Evolutionary conservation across 2,888 invertebrate genomes (phyloP), one percentile per base, ranked within the genome.

Genomic region (Cremastobaeus sp.): DNA sequence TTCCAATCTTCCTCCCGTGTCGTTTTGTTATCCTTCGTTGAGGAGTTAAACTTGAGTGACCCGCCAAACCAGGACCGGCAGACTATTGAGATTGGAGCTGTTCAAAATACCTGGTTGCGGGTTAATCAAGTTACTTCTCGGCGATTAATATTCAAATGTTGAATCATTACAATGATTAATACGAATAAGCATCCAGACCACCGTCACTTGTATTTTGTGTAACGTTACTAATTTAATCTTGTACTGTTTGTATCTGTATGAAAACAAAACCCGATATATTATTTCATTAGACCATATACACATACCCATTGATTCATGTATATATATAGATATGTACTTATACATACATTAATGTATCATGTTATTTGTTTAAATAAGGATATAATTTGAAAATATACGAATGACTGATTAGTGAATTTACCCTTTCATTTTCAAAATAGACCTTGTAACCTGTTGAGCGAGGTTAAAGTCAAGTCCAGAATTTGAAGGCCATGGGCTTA

Each of bases 221-320:
- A 69, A 74, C 64, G 45, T 65, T 54, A 74, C 74, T 74, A 74
- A 74, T 74, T 59, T 59, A 54, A 65, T 74, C 68, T 69, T 69
- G 60, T 65, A 74, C 54, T 65, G 59, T 74, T 74, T 74, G 60
- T 74, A 69, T 74, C 65, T 60, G 48, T 60, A 68, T 52, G 12
- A 47, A 59, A 50, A 37, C 43, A 54, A 28, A 69, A 55, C 48
- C 66, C 65, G 60, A 70, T 66, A 48, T 69, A 72, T 35, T 47
- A 50, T 66, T 62, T 52, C 68, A 68, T 68, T 57, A 52, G 45
- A 64, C 62, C 64, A 41, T 57, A 60, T 28, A 62, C 68, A 74
- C 74, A 65, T 35, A 14, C 65, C 43, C 74, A 69, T 74, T 50
- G 43, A 62, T 39, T 55, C 69, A 55, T 74, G 60, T 68, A 69